Percentiles rank a stretch among this genome's conserved stretches.
phyloP scores from a whole-genome alignment of 2,113 vertebrate genomes.

The Physeter macrocephalus region DNA sequence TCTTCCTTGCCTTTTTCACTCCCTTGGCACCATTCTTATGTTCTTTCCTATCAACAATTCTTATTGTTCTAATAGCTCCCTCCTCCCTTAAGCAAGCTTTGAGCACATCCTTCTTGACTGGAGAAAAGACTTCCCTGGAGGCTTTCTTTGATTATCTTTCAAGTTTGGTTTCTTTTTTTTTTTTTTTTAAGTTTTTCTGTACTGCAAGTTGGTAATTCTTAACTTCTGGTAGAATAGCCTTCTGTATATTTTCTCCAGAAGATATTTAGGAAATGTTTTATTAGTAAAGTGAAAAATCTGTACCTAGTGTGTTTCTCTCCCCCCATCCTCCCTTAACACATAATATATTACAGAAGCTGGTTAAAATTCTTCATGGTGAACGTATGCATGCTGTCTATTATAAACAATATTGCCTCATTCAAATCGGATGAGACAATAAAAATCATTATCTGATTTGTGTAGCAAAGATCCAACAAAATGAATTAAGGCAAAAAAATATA shows the following conservation, averaged over 20 bases:
- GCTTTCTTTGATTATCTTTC: conserved; percentile 39
- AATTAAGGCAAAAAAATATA: not conserved
- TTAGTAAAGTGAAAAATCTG: not conserved
- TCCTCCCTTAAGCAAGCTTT: conserved; percentile 26
- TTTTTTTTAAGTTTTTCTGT: not conserved
- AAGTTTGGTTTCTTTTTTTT: conserved; percentile 31
- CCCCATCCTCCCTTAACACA: not conserved
- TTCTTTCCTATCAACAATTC: conserved; percentile 25
- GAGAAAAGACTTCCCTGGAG: conserved; percentile 19
- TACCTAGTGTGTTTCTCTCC: not conserved
- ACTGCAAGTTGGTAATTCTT: not conserved
- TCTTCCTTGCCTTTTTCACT: not conserved
- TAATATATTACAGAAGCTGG: not conserved
- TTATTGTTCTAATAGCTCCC: conserved; percentile 41
- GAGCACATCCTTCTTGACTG: conserved; percentile 11
- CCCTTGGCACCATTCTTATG: not conserved
- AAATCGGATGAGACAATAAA: not conserved
- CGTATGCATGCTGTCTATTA: not conserved
- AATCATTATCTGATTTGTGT: not conserved
- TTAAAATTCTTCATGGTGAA: not conserved
- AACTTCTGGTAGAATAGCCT: not conserved
- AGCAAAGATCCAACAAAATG: not conserved
- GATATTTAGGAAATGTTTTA: conserved; percentile 9
- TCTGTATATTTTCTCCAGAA: conserved; percentile 27
- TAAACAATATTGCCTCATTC: conserved; percentile 5